Conservation (phyloP, 1,140 invertebrate genomes). For the Lucilia cuprina region DNA sequence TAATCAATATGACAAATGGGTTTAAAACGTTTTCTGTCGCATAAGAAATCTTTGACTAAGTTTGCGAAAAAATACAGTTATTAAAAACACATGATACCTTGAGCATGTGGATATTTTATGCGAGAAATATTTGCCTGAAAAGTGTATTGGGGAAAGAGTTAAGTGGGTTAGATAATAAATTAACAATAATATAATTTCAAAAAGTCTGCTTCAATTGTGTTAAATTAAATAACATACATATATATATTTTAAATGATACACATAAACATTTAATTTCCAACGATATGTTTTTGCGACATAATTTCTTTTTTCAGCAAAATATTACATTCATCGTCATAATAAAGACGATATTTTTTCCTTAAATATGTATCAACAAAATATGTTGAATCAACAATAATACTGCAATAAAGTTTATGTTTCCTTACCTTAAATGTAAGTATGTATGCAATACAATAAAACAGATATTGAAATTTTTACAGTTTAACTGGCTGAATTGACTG, state of each 20-base stretch:
- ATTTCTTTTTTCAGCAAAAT: too few species aligned
- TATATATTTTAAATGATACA: too few species aligned
- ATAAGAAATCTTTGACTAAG: neutral
- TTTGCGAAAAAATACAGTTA: neutral
- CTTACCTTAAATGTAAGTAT: neutral
- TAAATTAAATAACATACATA: too few species aligned
- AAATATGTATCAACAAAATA: too few species aligned
- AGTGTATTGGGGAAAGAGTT: neutral
- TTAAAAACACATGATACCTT: neutral
- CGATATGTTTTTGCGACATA: too few species aligned
- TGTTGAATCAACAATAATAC: neutral
- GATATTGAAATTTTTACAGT: neutral
- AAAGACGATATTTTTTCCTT: too few species aligned
- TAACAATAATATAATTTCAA: too few species aligned
- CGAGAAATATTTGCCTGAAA: neutral
- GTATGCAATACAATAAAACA: neutral
- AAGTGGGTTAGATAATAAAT: neutral
- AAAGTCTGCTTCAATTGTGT: too few species aligned
- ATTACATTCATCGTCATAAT: neutral
- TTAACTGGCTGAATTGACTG: neutral
- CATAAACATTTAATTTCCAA: too few species aligned
- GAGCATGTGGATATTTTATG: neutral
- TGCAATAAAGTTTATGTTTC: neutral
- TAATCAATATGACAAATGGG: constrained; percentile 12
- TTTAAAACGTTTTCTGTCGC: neutral